These are phyloP conservation scores for Mamestra brassicae DNA, from an alignment of 2,888 invertebrate species.

Conservation along the genomic window DNA sequence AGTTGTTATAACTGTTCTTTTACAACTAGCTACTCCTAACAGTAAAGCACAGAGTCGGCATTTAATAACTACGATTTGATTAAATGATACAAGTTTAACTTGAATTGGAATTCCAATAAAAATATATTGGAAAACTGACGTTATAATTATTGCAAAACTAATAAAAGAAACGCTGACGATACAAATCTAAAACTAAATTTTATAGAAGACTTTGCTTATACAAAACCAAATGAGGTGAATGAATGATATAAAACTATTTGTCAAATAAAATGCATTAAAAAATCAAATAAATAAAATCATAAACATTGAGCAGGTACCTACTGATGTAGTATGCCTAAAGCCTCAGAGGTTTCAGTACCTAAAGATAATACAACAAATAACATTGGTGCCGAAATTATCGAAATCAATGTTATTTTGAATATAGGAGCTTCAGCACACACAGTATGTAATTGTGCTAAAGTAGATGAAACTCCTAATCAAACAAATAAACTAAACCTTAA, in stretches of 20 bases:
- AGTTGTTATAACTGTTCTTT: slow-evolving; percentile 46
- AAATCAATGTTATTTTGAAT: slow-evolving; percentile 61
- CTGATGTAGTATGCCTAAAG: slow-evolving; percentile 63
- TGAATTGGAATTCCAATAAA: slow-evolving; percentile 26
- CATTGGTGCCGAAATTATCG: slow-evolving; percentile 52
- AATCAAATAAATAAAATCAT: slow-evolving; percentile 45
- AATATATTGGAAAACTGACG: slow-evolving; percentile 5
- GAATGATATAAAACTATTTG: slow-evolving; percentile 8
- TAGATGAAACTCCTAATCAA: slow-evolving; percentile 59
- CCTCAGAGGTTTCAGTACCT: slow-evolving; percentile 63
- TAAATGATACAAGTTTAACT: slow-evolving; percentile 47
- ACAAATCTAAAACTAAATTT: not conserved
- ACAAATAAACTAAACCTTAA: slow-evolving; percentile 77
- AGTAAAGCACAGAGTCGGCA: slow-evolving; percentile 51
- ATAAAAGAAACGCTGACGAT: slow-evolving; percentile 10
- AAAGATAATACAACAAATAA: slow-evolving; percentile 57
- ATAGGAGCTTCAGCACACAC: slow-evolving; percentile 38
- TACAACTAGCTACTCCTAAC: slow-evolving; percentile 47
- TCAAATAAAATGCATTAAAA: not conserved
- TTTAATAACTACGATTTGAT: slow-evolving; percentile 35
- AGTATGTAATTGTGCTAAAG: slow-evolving; percentile 65
- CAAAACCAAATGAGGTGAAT: slow-evolving; percentile 5
- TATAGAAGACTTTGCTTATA: not conserved
- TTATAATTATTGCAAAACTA: slow-evolving; percentile 21
- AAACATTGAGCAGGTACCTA: slow-evolving; percentile 66